phyloP scores from a whole-genome alignment of 2,888 invertebrate genomes.

The Xanthorhoe spadicearia region DNA sequence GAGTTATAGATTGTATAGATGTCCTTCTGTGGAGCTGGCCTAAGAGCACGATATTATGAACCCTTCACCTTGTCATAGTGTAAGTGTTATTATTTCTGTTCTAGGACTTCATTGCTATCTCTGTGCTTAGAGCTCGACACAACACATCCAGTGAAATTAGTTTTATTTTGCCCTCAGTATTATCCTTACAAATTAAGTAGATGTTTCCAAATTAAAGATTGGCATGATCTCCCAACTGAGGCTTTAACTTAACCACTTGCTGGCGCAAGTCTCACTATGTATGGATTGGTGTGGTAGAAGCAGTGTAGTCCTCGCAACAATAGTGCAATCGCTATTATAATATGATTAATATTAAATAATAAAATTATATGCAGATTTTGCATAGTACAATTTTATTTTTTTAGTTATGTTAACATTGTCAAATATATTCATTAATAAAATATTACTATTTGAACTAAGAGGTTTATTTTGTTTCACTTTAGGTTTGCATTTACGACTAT shows the following conservation, averaged over 20 bases:
- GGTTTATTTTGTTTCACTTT: constrained; percentile 75
- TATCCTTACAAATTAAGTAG: constrained; percentile 72
- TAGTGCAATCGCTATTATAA: constrained; percentile 81
- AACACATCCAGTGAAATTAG: constrained; percentile 74
- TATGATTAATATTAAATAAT: constrained; percentile 67
- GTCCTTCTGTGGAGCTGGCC: constrained; percentile 70
- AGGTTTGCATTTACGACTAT: constrained; percentile 69
- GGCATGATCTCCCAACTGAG: constrained; percentile 74
- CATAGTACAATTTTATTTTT: constrained; percentile 83
- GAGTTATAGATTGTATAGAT: constrained; percentile 53
- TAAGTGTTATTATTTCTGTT: constrained; percentile 63
- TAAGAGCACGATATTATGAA: constrained; percentile 66
- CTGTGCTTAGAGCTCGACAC: constrained; percentile 56
- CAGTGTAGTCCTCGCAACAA: constrained; percentile 83
- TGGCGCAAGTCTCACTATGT: constrained; percentile 64
- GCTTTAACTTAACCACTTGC: constrained; percentile 64
- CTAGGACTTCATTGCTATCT: constrained; percentile 66
- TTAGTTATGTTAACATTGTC: constrained; percentile 79
- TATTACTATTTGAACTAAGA: constrained; percentile 79
- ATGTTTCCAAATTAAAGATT: constrained; percentile 71
- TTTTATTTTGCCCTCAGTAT: constrained; percentile 80
- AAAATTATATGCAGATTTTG: constrained; percentile 81
- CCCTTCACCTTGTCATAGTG: constrained; percentile 62
- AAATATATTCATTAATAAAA: constrained; percentile 79
- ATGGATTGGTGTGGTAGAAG: constrained; percentile 72